Base-by-base conservation (phyloP, 2,113 vertebrate species). In the Serinus canaria region DNA sequence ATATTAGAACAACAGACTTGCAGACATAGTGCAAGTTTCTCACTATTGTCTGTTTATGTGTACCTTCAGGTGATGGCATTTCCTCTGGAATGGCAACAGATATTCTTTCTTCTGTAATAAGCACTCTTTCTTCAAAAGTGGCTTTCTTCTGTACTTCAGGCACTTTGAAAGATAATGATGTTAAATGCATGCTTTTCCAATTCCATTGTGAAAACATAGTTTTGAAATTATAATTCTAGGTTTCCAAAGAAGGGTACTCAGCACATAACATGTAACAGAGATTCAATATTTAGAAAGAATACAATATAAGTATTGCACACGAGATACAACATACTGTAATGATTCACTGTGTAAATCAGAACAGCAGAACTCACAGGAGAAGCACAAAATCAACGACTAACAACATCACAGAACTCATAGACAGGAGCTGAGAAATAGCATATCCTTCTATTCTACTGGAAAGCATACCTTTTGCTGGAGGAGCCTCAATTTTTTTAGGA, bases 381-480 rank as follows among this genome's bases (percentile, higher is more conserved):
- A 85, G 83, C 74, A 95, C 58, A 79, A 79, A 74, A 76, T 47
- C 21, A 50, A 63, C 3, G 6, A 83, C 50, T 16, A n/a, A 30
- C n/a, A 85, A 46, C 37, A 15, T 37, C 8, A 87, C 23, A 84
- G n/a, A 69, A 82, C 44, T 85, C 4, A 76, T 5, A 91, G 80
- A 77, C 33, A 93, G 66, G 94, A 92, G 24, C 7, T 76, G 64
- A 88, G 86, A 91, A 89, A 33, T 8, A 23, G 10, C 15, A 60
- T 49, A 47, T 60, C 76, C 66, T 87, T 62, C 50, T 39, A 66
- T 76, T 78, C 10, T 63, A 30, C 55, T 64, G 49, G 24, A 85
- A 87, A 85, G 52, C 96, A 91, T 98, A 98, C 98, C 98, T 98
- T 93, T 98, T 64, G 96, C 60, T 97, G 97, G 95, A 94, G 97